Conservation (phyloP, 2,797 vertebrate genomes). For the Microcaecilia unicolor region DNA sequence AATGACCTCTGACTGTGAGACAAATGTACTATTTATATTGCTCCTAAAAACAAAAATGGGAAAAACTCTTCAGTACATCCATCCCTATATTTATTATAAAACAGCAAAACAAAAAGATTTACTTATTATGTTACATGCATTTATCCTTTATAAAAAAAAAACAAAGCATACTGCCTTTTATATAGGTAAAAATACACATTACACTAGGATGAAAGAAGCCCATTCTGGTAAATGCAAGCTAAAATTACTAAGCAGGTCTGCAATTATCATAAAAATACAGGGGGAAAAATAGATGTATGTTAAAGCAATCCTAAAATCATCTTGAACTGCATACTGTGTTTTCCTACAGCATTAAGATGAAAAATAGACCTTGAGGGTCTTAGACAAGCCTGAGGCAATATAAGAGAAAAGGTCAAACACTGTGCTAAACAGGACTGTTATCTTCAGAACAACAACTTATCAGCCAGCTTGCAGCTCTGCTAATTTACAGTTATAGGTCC, state of each 20-base stretch:
- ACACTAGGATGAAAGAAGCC: constrained; percentile 31
- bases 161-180: constrained; percentile 34
- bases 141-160: constrained; percentile 53
- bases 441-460: constrained; percentile 83
- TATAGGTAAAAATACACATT: constrained; percentile 39
- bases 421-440: constrained; percentile 76
- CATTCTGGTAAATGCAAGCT: constrained; percentile 34
- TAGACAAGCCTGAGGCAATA: constrained; percentile 74
- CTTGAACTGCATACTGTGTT: constrained; percentile 46
- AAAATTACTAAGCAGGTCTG: constrained; percentile 29
- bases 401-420: constrained; percentile 85
- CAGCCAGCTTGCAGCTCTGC: constrained; percentile 71
- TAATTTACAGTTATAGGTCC: constrained; percentile 93
- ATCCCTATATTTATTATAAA: too few species aligned
- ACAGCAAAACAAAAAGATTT: too few species aligned
- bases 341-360: constrained; percentile 72
- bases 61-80: too few species aligned
- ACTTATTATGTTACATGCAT: constrained; percentile 33
- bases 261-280: constrained; percentile 37
- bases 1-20: too few species aligned
- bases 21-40: too few species aligned
- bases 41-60: too few species aligned
- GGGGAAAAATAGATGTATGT: constrained; percentile 37
- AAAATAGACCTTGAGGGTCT: constrained; percentile 74
- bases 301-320: constrained; percentile 50